phyloP scores from a whole-genome alignment of 2,113 vertebrate genomes.

The Pollachius pollachius region DNA sequence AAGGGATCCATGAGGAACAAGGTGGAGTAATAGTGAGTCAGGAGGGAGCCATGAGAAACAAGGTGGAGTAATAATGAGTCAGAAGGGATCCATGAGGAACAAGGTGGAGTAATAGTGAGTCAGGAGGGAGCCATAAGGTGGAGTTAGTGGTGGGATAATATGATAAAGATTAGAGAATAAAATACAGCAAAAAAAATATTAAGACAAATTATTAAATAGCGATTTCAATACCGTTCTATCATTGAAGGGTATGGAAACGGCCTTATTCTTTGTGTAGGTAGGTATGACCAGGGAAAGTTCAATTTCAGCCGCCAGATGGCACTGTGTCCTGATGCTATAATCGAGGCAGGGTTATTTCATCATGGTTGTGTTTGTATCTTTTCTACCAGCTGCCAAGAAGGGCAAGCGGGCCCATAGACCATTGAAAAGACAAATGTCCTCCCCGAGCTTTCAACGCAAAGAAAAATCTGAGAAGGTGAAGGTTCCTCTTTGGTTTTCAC shows the following conservation, averaged over 20 bases:
- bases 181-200: not conserved
- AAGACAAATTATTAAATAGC: not conserved
- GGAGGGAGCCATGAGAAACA: not conserved
- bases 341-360: no score
- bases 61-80: not conserved
- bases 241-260: no score
- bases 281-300: not conserved
- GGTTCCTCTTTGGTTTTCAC: no score
- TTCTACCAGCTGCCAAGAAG: slow-evolving; percentile 74
- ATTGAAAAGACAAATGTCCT: slow-evolving; percentile 86
- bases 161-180: no score
- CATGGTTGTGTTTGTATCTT: not conserved
- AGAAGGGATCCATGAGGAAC: not conserved
- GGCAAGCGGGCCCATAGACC: slow-evolving; percentile 82
- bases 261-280: no score
- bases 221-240: not conserved
- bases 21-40: slow-evolving; percentile 61
- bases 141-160: not conserved
- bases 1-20: slow-evolving; percentile 72
- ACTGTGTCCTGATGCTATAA: not conserved
- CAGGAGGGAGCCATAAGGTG: slow-evolving; percentile 71
- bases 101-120: not conserved
- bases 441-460: slow-evolving; percentile 86
- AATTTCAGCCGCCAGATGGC: slow-evolving; percentile 42
- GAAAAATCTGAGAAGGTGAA: slow-evolving; percentile 87